Evolutionary conservation across 1,140 invertebrate genomes (phyloP), one percentile per base, ranked within the genome.

Genomic region (Chironomus tepperi): DNA sequence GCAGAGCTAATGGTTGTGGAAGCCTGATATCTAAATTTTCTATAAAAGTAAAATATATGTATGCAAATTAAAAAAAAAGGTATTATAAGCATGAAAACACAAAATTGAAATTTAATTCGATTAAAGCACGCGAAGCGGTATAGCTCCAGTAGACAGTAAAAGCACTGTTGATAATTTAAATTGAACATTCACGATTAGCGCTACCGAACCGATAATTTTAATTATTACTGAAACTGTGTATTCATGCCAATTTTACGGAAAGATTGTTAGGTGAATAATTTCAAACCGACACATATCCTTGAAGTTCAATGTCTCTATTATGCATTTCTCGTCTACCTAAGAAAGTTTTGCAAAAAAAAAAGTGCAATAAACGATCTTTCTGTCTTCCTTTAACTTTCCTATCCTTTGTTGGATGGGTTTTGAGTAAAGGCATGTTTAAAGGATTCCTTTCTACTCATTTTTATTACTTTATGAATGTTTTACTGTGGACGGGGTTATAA

Each of bases 1-100:
- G 8, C 12, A 57, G n/a, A n/a, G 9, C 12, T 15, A 21, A 70
- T 10, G 65, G 19, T 70, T 67, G 7, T 15, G n/a, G 9, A 21
- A 18, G 65, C 9, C 3, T 70, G 65, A 70, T 70, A 70, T 70
- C 65, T 70, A 70, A 70, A 70, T 70, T 70, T 70, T 70, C 65
- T 18, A 70, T 70, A 34, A 34, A 34, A 34, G 24, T 34, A 34
- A 34, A 34, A 34, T 34, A 34, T 70, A 10, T 21, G 65, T 16
- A 70, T 18, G 16, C 16, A 70, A 70, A 70, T 21, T 21, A 70
- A 70, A 70, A 57, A 57, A 57, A 70, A 70, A 70, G 65, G 16
- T 70, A 18, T 70, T 70, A 21, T 19, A 21, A 21, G 65, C 16
- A 70, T 70, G 65, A 70, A 70, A 19, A 70, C 65, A 70, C 16